Conservation (phyloP, 2,113 vertebrate genomes). For the Heterotis niloticus region DNA sequence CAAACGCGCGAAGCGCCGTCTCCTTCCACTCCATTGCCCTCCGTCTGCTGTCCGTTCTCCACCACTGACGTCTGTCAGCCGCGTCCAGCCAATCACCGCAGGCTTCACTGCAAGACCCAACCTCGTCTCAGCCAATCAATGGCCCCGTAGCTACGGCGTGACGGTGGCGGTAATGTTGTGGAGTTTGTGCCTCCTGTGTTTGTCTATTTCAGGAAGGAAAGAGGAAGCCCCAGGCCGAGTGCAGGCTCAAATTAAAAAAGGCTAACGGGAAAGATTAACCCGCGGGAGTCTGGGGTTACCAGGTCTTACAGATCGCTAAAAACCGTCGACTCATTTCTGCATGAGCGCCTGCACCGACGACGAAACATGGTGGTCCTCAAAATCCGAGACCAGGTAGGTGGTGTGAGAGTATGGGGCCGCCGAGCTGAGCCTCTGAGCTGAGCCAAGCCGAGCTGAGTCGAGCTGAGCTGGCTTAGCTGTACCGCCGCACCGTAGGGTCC, state of each 20-base stretch:
- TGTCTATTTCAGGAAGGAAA: conserved; percentile 39
- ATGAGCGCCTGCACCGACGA: conserved; percentile 54
- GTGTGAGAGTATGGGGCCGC: background rate
- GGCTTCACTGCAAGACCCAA: conserved; percentile 53
- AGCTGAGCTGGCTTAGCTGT: background rate
- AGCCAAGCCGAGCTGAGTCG: background rate
- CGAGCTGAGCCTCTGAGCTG: background rate
- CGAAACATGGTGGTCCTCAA: conserved; percentile 73
- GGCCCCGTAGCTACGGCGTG: conserved; percentile 48
- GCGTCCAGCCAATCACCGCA: conserved; percentile 49
- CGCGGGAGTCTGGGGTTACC: conserved; percentile 27
- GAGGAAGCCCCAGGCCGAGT: conserved; percentile 34
- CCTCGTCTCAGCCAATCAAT: conserved; percentile 58
- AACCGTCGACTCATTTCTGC: conserved; percentile 46
- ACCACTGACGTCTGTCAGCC: background rate
- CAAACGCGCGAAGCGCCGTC: background rate
- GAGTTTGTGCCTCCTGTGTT: conserved; percentile 50
- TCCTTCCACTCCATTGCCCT: background rate
- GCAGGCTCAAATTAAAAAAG: conserved; percentile 27
- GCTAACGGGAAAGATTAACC: conserved; percentile 24
- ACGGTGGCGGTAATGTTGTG: conserved; percentile 58
- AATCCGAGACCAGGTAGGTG: conserved; percentile 71
- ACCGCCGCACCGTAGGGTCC: too few relatives aligned
- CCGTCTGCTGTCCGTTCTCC: conserved; percentile 19
- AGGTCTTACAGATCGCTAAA: conserved; percentile 24